Evolutionary conservation across 2,113 vertebrate species (phyloP).

Genomic region (Jaculus jaculus): DNA sequence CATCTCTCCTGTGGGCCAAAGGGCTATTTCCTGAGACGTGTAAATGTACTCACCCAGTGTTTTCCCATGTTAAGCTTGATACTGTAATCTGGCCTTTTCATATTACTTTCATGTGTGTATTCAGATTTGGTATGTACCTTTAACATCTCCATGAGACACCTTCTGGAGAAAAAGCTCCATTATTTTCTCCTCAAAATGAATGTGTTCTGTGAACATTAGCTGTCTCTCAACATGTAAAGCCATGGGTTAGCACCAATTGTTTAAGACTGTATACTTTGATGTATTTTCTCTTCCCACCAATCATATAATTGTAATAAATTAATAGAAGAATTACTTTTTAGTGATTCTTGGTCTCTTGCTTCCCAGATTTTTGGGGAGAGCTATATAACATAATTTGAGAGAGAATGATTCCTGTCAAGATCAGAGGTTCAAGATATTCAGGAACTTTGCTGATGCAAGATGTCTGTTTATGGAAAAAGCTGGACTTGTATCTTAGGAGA

Average conservation of each 20-base stretch:
- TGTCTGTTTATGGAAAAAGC: conserved; percentile 16
- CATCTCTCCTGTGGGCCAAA: conserved; percentile 26
- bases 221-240: conserved; percentile 34
- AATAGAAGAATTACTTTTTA: conserved; percentile 34
- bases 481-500: not conserved
- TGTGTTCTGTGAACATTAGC: not conserved
- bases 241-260: not conserved
- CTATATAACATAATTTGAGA: not conserved
- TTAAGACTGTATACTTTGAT: conserved; percentile 36
- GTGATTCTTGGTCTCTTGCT: conserved; percentile 28
- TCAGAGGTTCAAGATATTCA: not conserved
- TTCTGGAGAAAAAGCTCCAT: not conserved
- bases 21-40: conserved; percentile 29
- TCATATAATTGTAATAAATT: conserved; percentile 63
- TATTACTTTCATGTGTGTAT: not conserved
- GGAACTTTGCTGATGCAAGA: not conserved
- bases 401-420: not conserved
- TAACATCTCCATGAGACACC: not conserved
- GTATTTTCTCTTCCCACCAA: conserved; percentile 40
- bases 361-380: not conserved
- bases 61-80: not conserved
- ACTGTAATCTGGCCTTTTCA: not conserved
- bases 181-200: conserved; percentile 14
- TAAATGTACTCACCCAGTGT: not conserved
- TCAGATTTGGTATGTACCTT: conserved; percentile 40